Percentiles rank a stretch among this genome's conserved stretches.
These are phyloP conservation scores for Caenorhabditis becei DNA, from an alignment of 2,888 invertebrate genomes.

Conservation along the genomic window DNA sequence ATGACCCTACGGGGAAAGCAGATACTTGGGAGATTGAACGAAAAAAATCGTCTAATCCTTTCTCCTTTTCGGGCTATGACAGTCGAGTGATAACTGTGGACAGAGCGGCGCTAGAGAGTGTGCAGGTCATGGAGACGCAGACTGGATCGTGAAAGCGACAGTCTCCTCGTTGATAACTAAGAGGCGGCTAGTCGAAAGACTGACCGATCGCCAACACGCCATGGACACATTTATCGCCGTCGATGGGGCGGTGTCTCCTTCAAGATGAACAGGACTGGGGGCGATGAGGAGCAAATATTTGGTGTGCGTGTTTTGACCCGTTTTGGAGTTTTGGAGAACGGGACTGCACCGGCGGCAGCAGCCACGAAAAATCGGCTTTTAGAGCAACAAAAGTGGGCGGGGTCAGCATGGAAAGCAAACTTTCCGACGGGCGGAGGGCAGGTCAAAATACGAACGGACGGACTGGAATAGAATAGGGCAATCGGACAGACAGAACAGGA, in stretches of 20 bases:
- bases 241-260: constrained; percentile 23
- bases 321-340: constrained; percentile 51
- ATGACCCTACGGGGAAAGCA: too few species aligned
- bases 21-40: background rate
- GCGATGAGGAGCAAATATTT: constrained; percentile 57
- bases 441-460: constrained; percentile 8
- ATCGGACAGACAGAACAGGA: background rate
- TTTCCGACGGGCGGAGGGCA: constrained; percentile 13
- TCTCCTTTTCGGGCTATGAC: constrained; percentile 6
- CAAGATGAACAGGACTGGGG: constrained; percentile 49
- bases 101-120: background rate
- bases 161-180: constrained; percentile 37
- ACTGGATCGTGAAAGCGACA: constrained; percentile 34
- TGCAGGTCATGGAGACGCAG: constrained; percentile 14
- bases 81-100: constrained; percentile 7
- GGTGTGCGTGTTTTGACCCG: constrained; percentile 63
- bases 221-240: constrained; percentile 28
- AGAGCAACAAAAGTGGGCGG: constrained; percentile 37
- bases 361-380: constrained; percentile 38
- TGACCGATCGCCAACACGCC: constrained; percentile 27
- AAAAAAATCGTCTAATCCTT: constrained; percentile 25
- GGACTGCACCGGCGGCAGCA: constrained; percentile 1
- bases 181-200: constrained; percentile 28
- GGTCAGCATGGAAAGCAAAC: constrained; percentile 50
- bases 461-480: constrained; percentile 8